Evolutionary conservation across 1,140 invertebrate species (phyloP).

Genomic region (Orius insidiosus): DNA sequence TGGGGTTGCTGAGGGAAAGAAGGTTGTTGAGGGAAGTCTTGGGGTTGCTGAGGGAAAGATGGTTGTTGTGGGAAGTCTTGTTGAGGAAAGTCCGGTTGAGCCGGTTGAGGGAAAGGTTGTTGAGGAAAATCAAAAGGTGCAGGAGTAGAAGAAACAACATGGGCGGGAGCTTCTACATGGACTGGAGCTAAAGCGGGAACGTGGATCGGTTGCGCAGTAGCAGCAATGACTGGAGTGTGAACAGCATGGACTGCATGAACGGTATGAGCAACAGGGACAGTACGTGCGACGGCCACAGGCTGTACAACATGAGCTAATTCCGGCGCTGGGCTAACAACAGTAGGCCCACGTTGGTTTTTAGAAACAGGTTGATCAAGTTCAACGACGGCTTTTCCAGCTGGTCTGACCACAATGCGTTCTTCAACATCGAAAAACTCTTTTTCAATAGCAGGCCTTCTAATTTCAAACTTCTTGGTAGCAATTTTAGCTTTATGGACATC

Average conservation of each 20-base stretch:
- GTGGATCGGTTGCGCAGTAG: slow-evolving; percentile 7
- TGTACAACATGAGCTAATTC: slow-evolving; percentile 20
- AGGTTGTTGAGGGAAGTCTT: slow-evolving; percentile 11
- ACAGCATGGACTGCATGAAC: slow-evolving; percentile 5
- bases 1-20: slow-evolving; percentile 3
- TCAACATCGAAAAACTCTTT: slow-evolving; percentile 49
- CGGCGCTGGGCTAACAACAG: slow-evolving; percentile 23
- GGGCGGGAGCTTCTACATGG: not conserved
- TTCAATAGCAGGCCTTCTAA: slow-evolving; percentile 42
- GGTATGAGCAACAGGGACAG: slow-evolving; percentile 2
- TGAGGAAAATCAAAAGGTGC: not conserved
- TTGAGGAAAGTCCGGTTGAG: slow-evolving; percentile 18
- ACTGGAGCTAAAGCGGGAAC: not conserved
- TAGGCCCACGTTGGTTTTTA: slow-evolving; percentile 35
- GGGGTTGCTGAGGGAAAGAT: slow-evolving; percentile 4
- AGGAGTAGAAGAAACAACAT: slow-evolving; percentile 1
- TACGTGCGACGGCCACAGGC: slow-evolving; percentile 8
- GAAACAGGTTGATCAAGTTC: slow-evolving; percentile 40
- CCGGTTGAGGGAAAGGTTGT: slow-evolving; percentile 14
- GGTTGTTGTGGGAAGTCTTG: too few relatives aligned
- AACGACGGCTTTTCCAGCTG: slow-evolving; percentile 39
- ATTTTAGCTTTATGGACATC: slow-evolving; percentile 35
- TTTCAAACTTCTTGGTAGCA: slow-evolving; percentile 30
- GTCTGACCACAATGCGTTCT: slow-evolving; percentile 39
- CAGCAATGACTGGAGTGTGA: slow-evolving; percentile 1